phyloP scores from a whole-genome alignment of 2,888 invertebrate species.

The Gandaritis pyraliata region DNA sequence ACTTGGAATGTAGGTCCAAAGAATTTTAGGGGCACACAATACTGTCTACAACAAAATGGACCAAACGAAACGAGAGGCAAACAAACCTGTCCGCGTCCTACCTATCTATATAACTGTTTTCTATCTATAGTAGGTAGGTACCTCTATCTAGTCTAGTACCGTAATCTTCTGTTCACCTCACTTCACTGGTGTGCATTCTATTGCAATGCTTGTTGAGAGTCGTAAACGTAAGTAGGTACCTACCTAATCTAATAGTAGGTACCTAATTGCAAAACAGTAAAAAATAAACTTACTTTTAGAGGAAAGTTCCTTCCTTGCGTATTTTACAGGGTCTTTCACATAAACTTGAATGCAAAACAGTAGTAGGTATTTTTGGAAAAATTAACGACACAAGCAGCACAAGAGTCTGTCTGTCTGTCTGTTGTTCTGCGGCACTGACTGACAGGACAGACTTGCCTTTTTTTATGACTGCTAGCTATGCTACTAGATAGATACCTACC shows the following conservation, averaged over 20 bases:
- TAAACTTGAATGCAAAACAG: neutral
- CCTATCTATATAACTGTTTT: too few relatives aligned
- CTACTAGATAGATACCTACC: too few relatives aligned
- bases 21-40: too few relatives aligned
- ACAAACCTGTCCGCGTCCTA: slow-evolving; percentile 21
- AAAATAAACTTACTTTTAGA: slow-evolving; percentile 14
- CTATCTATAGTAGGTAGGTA: slow-evolving; percentile 3
- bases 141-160: slow-evolving; percentile 18
- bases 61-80: slow-evolving; percentile 10
- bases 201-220: slow-evolving; percentile 33
- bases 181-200: slow-evolving; percentile 34
- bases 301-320: neutral
- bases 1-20: too few relatives aligned
- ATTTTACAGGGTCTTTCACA: slow-evolving; percentile 18
- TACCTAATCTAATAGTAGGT: too few relatives aligned
- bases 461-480: too few relatives aligned
- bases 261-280: slow-evolving; percentile 4
- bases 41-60: neutral
- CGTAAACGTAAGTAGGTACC: too few relatives aligned
- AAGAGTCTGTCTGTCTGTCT: too few relatives aligned
- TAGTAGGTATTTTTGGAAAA: too few relatives aligned
- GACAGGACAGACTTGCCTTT: too few relatives aligned
- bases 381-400: too few relatives aligned
- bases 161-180: slow-evolving; percentile 33
- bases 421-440: too few relatives aligned